Conservation (phyloP, 2,113 vertebrate genomes). For the Polypterus bichir region DNA sequence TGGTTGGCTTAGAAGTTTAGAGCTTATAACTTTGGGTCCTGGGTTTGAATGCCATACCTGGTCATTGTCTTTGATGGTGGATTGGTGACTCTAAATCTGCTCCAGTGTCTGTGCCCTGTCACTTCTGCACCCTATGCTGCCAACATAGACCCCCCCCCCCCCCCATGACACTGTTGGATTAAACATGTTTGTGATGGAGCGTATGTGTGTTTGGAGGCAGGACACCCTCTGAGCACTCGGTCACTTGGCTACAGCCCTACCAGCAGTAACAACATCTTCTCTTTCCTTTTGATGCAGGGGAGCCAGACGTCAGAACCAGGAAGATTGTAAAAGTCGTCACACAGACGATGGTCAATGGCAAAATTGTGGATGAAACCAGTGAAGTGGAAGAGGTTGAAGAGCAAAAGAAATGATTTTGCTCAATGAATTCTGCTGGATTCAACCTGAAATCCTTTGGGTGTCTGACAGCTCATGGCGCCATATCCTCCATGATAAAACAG, state of each 20-base stretch:
- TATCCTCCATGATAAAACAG: slow-evolving; percentile 12
- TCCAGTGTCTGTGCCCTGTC: no score
- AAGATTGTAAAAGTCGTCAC: slow-evolving; percentile 65
- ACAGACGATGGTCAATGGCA: slow-evolving; percentile 60
- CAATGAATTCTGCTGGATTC: slow-evolving; percentile 23
- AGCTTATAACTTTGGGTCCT: no score
- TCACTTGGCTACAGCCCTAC: no score
- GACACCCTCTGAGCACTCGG: no score
- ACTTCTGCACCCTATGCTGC: no score
- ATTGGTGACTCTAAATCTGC: no score
- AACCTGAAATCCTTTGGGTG: slow-evolving; percentile 21
- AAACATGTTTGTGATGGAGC: not conserved
- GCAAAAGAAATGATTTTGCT: slow-evolving; percentile 42
- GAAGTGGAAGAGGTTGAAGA: slow-evolving; percentile 55
- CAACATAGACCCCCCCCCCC: no score
- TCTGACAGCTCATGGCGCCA: slow-evolving; percentile 3
- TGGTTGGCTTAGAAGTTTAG: no score
- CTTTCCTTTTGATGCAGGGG: slow-evolving; percentile 32
- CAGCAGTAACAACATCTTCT: no score
- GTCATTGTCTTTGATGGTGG: no score
- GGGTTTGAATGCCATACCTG: no score
- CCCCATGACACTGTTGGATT: no score
- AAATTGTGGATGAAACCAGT: slow-evolving; percentile 58
- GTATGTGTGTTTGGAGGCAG: not conserved
- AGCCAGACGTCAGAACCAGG: slow-evolving; percentile 54